Conservation (phyloP, 2,113 vertebrate genomes). For the Melanerpes aurifrons region DNA sequence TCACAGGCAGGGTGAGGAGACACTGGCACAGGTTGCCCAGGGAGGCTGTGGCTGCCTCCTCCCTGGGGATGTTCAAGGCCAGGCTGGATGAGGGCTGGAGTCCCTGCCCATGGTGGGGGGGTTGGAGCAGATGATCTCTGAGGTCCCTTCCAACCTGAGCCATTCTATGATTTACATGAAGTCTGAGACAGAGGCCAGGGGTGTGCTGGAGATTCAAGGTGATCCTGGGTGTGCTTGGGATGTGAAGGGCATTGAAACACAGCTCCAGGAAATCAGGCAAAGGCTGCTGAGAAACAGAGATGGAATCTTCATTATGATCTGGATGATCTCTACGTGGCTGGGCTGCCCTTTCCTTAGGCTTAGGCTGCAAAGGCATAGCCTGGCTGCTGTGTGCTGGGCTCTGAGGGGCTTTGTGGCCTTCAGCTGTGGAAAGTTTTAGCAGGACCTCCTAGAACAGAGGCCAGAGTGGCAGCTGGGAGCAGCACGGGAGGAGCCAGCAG, state of each 20-base stretch:
- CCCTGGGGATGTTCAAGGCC: too few relatives aligned
- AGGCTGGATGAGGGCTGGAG: too few relatives aligned
- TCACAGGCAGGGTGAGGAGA: too few relatives aligned
- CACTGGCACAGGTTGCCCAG: too few relatives aligned
- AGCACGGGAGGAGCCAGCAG: not conserved
- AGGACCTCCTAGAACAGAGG: not conserved
- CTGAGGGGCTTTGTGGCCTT: not conserved
- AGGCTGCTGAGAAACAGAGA: not conserved
- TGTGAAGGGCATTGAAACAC: not conserved
- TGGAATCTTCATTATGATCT: not conserved
- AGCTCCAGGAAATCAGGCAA: not conserved
- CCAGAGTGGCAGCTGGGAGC: not conserved
- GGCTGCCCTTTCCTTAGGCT: not conserved
- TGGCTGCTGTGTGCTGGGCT: not conserved
- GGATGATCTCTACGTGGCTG: not conserved
- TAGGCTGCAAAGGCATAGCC: conserved; percentile 34
- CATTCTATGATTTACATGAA: not conserved
- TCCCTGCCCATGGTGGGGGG: too few relatives aligned
- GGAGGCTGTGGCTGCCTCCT: too few relatives aligned
- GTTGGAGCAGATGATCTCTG: too few relatives aligned
- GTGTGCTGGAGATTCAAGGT: not conserved
- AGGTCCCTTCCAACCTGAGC: too few relatives aligned
- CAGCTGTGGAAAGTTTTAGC: not conserved
- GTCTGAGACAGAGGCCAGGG: not conserved
- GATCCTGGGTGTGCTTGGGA: not conserved